Evolutionary conservation across 2,888 invertebrate species (phyloP).

Genomic region (Himalopsyche anomala): DNA sequence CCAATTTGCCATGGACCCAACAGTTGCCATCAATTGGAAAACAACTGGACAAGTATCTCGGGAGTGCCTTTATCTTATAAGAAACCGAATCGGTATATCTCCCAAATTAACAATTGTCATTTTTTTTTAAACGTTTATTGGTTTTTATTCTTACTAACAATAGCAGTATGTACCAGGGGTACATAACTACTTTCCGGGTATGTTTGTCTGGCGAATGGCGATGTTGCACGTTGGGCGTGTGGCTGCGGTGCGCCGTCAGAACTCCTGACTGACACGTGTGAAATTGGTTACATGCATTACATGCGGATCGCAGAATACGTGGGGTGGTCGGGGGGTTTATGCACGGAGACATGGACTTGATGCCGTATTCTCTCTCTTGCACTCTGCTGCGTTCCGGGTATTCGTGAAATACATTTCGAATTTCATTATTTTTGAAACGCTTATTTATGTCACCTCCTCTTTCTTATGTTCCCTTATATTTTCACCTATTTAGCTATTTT

Average conservation of each 20-base stretch:
- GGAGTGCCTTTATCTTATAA: too few relatives aligned
- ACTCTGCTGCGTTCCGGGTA: constrained; percentile 15
- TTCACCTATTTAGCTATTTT: not conserved
- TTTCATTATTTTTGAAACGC: constrained; percentile 7
- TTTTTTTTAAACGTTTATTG: too few relatives aligned
- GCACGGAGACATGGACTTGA: constrained; percentile 23
- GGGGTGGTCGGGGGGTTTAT: constrained; percentile 26
- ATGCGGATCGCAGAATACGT: constrained; percentile 55
- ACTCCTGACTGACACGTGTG: constrained; percentile 65
- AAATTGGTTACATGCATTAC: constrained; percentile 66
- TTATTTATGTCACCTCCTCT: not conserved
- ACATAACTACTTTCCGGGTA: too few relatives aligned
- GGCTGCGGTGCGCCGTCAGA: constrained; percentile 61
- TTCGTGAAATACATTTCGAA: constrained; percentile 10
- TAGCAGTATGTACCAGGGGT: too few relatives aligned
- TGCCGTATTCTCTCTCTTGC: constrained; percentile 19
- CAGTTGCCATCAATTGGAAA: too few relatives aligned
- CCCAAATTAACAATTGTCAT: too few relatives aligned
- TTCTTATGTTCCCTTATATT: not conserved
- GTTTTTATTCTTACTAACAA: too few relatives aligned
- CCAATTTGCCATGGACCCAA: too few relatives aligned
- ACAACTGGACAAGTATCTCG: too few relatives aligned
- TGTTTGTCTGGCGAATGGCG: not conserved
- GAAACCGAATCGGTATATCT: too few relatives aligned
- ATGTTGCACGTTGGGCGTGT: not conserved